These are phyloP conservation scores for Carassius auratus DNA, from an alignment of 2,113 vertebrate species.

Conservation along the genomic window DNA sequence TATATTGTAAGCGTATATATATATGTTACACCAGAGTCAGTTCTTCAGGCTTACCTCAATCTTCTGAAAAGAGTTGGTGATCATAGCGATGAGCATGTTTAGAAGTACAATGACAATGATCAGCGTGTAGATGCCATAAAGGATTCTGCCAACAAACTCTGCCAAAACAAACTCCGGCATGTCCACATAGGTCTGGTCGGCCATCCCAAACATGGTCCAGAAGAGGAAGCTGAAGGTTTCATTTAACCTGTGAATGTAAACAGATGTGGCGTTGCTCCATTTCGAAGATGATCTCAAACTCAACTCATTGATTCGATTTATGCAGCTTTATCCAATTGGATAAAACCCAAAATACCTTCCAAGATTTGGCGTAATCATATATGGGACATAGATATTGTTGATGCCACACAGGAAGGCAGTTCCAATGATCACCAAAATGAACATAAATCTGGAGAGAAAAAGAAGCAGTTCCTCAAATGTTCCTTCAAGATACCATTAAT, in stretches of 20 bases:
- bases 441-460: conserved; percentile 82
- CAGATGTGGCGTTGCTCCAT: background rate
- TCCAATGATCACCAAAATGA: conserved; percentile 91
- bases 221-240: conserved; percentile 90
- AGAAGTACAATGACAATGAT: conserved; percentile 89
- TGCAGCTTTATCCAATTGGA: background rate
- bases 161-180: conserved; percentile 82
- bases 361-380: conserved; percentile 78
- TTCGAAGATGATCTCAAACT: background rate
- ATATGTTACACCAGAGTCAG: background rate
- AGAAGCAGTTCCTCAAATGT: background rate
- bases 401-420: conserved; percentile 90
- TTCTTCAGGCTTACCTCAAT: conserved; percentile 78
- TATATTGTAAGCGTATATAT: background rate
- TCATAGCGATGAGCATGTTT: conserved; percentile 93
- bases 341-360: conserved; percentile 77
- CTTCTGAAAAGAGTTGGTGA: conserved; percentile 93
- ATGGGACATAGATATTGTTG: conserved; percentile 90
- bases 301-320: background rate
- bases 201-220: conserved; percentile 92
- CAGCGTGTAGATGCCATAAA: conserved; percentile 88
- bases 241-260: conserved; percentile 78
- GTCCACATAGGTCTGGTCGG: conserved; percentile 83
- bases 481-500: background rate
- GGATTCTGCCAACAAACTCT: conserved; percentile 80